A percentile compares a stretch with the other conserved stretches of the same genome.
phyloP scores from a whole-genome alignment of 1,140 invertebrate genomes.

The Thaumatotibia leucotreta region DNA sequence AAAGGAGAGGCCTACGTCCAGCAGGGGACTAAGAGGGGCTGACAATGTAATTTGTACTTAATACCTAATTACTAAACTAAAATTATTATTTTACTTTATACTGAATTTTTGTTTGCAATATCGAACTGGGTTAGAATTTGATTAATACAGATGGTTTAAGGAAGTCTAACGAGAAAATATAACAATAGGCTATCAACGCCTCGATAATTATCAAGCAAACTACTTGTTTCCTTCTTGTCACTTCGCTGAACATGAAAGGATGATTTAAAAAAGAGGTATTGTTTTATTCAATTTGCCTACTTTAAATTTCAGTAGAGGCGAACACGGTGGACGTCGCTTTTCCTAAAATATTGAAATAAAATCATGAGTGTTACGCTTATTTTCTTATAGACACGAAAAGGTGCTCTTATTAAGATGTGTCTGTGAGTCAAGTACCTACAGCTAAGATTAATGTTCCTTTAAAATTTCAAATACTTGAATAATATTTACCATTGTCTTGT shows the following conservation, averaged over 20 bases:
- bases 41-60: no score
- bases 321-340: neutral
- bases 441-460: neutral
- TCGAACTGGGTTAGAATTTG: no score
- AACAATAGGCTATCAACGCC: constrained; percentile 66
- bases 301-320: constrained; percentile 15
- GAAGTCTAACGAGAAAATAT: constrained; percentile 38
- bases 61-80: no score
- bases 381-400: neutral
- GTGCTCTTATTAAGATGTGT: neutral
- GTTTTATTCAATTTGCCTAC: constrained; percentile 18
- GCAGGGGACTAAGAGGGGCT: no score
- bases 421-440: neutral
- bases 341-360: neutral
- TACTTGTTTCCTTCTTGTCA: constrained; percentile 62
- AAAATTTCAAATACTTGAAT: neutral
- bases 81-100: no score
- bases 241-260: constrained; percentile 33
- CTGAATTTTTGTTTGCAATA: no score
- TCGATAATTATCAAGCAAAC: constrained; percentile 55
- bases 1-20: no score
- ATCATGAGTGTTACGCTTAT: neutral
- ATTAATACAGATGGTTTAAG: constrained; percentile 24
- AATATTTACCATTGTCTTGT: constrained; percentile 77
- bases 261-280: neutral